A percentile compares a stretch with the other conserved stretches of the same genome.
Conservation (phyloP, 92 coral and sea anemone species). For the Phenganax subtilis region DNA sequence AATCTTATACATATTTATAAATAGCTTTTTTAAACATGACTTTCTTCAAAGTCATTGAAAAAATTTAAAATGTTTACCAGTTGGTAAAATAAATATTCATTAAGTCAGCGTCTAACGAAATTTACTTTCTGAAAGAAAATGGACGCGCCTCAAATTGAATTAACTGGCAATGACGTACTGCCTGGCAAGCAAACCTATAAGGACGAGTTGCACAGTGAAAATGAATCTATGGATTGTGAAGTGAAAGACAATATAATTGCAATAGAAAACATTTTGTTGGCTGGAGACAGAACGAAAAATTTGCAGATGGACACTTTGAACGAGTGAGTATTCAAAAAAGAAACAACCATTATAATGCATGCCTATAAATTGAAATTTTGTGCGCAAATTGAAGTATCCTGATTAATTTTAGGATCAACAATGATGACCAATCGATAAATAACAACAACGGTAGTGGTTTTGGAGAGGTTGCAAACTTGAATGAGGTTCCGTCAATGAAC, state of each 20-base stretch:
- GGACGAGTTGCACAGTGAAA: slow-evolving; percentile 7
- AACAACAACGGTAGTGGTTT: neutral
- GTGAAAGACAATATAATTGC: neutral
- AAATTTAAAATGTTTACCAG: neutral
- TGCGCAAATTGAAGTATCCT: neutral
- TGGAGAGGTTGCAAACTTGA: slow-evolving; percentile 17
- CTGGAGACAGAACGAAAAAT: neutral
- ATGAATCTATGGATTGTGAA: neutral
- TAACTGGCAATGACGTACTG: neutral
- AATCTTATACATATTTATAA: neutral
- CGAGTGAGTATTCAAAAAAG: slow-evolving; percentile 9
- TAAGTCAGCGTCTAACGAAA: neutral
- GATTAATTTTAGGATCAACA: slow-evolving; percentile 3
- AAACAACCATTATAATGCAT: neutral
- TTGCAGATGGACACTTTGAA: neutral
- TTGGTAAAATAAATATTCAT: neutral
- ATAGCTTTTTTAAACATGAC: neutral
- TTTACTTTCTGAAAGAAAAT: neutral
- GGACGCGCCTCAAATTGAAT: neutral
- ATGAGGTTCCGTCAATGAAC: slow-evolving; percentile 26
- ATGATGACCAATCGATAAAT: neutral
- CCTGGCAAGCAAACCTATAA: neutral
- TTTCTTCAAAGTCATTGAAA: neutral
- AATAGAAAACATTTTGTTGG: neutral
- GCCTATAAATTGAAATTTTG: neutral